Evolutionary conservation across 2,113 vertebrate genomes (phyloP).

Genomic region (Girardinichthys multiradiatus): DNA sequence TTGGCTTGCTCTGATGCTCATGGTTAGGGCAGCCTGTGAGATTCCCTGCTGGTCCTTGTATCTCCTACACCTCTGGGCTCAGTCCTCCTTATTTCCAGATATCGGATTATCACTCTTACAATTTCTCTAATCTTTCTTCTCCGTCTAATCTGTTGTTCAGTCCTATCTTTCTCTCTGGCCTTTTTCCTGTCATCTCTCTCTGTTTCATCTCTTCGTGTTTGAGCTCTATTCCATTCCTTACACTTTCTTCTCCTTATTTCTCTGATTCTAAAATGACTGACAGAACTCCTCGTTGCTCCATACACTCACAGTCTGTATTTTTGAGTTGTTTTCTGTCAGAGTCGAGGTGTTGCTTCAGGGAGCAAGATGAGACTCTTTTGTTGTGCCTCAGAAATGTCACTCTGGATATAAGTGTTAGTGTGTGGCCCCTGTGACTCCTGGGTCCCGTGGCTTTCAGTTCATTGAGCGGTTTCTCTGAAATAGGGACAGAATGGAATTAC

Average conservation of each 20-base stretch:
- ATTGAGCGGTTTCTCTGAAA: slow-evolving; percentile 28
- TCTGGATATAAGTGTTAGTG: slow-evolving; percentile 36
- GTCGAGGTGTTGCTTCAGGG: slow-evolving; percentile 10
- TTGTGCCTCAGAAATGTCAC: slow-evolving; percentile 39
- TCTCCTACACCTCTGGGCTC: slow-evolving; percentile 15
- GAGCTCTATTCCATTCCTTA: slow-evolving; percentile 1
- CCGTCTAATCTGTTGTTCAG: background rate
- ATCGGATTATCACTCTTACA: slow-evolving; percentile 25
- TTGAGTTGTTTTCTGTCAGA: slow-evolving; percentile 23
- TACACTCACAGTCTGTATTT: slow-evolving; percentile 13
- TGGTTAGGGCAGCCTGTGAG: slow-evolving; percentile 12
- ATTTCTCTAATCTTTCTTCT: slow-evolving; percentile 5
- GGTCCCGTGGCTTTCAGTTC: slow-evolving; percentile 16
- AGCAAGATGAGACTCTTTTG: slow-evolving; percentile 11
- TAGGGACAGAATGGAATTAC: slow-evolving; percentile 17
- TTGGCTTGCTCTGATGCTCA: slow-evolving; percentile 13
- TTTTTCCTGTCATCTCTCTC: background rate
- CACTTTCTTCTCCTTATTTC: slow-evolving; percentile 5
- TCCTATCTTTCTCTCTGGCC: background rate
- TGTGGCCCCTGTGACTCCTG: background rate
- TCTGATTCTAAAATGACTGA: slow-evolving; percentile 49
- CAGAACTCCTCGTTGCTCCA: slow-evolving; percentile 52
- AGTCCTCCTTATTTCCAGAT: slow-evolving; percentile 27
- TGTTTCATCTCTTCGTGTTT: background rate
- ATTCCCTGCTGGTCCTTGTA: background rate